phyloP scores from a whole-genome alignment of 1,140 invertebrate species.

The Bradynema listronoti region DNA sequence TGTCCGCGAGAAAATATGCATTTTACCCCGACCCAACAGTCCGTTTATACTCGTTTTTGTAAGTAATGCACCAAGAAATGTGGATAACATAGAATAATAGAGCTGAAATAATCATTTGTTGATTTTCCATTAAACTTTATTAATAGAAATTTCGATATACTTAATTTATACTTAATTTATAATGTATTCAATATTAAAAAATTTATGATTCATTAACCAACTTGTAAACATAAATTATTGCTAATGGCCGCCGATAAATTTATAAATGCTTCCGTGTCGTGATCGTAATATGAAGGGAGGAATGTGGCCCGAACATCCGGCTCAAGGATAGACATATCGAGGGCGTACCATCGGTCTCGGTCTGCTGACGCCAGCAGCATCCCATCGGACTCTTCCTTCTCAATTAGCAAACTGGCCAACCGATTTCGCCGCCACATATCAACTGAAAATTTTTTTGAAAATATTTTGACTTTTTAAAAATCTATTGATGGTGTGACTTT shows the following conservation, averaged over 20 bases:
- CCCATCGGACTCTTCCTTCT: slow-evolving; percentile 15
- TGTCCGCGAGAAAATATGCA: slow-evolving; percentile 77
- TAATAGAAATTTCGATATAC: not conserved
- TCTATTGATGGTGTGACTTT: too few relatives aligned
- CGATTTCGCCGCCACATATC: slow-evolving; percentile 10
- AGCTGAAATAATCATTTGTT: slow-evolving; percentile 62
- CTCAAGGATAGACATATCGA: slow-evolving; percentile 62
- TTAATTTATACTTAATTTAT: slow-evolving; percentile 62
- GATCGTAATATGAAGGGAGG: slow-evolving; percentile 63
- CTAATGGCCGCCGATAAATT: slow-evolving; percentile 63
- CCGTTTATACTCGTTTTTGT: slow-evolving; percentile 76
- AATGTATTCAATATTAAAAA: slow-evolving; percentile 59
- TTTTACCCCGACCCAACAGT: slow-evolving; percentile 75
- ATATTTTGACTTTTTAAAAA: too few relatives aligned
- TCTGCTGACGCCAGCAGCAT: slow-evolving; percentile 3
- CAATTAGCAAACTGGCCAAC: slow-evolving; percentile 12
- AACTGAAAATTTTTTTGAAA: too few relatives aligned
- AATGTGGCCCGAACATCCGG: slow-evolving; percentile 64
- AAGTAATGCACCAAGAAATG: slow-evolving; percentile 70
- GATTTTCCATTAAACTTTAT: not conserved
- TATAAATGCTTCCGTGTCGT: slow-evolving; percentile 69
- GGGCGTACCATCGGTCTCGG: slow-evolving; percentile 65
- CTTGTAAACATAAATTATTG: slow-evolving; percentile 45
- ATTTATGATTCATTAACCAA: slow-evolving; percentile 48
- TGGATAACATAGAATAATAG: slow-evolving; percentile 68